Base-by-base conservation (phyloP, 2,797 vertebrate species). In the Lates japonicus region DNA sequence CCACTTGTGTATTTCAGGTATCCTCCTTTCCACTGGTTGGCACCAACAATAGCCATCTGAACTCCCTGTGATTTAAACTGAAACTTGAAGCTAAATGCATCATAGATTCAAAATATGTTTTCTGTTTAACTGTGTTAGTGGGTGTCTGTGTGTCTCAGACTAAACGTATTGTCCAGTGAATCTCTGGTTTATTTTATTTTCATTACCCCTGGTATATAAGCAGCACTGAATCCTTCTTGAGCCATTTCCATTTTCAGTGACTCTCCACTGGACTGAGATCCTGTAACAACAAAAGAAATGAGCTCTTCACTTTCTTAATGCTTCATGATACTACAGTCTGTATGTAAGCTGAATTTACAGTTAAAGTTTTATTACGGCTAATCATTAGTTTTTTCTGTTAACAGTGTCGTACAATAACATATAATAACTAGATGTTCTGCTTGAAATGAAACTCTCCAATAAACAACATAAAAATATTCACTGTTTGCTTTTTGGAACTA, bases 21-120 rank as follows among this genome's bases (percentile, higher is more conserved):
- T 48, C 94, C 94, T 64, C 95, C 95, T 71, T 17, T 93, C 95
- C 95, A 96, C 35, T 82, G 66, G 59, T 90, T 94, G 5, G 94
- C 95, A n/a, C 95, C 95, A 52, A 95, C 91, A 14, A 83, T 60
- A 29, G 66, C 78, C 69, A 94, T 61, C 71, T 90, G 85, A 44
- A 92, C 48, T 12, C 68, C 85, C 78, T 85, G 59, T 20, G 81
- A 33, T 70, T n/a, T 0, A 76, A 4, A 59, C 17, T 61, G 17
- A 82, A 3, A 33, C 33, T 13, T 49, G 7, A 58, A 33, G 25
- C 25, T 29, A 29, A 29, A 29, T 29, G 25, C 25, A 29, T 29
- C 1, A 29, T 29, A 29, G 25, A 29, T 29, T 29, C 25, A 29
- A 29, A 29, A 29, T 29, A 29, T 29, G 25, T 29, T 29, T 29